Evolutionary conservation across 2,888 invertebrate genomes (phyloP), one percentile per base, ranked within the genome.

Genomic region (Lycocerus yunnanus): DNA sequence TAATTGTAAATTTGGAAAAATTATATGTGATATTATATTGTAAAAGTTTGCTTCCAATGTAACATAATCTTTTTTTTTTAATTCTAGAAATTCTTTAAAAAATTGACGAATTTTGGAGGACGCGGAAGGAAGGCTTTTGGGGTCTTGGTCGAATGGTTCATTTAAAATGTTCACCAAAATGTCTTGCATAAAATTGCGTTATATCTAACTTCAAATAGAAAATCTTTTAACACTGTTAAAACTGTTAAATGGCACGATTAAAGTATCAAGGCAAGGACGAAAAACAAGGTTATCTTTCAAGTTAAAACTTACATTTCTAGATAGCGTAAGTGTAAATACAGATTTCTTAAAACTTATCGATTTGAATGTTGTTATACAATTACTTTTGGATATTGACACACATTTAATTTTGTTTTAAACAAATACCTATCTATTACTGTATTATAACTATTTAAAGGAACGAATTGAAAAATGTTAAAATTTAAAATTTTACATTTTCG

Each of bases 231-330:
- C 61, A 18, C 13, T 18, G 61, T 20, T 8, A n/a, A 6, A 63
- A 63, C 20, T 63, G 61, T 63, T 15, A 63, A 16, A 63, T 63
- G 2, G 61, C 43, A 43, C 43, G n/a, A 43, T 43, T 43, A 43
- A 43, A 43, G n/a, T 43, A 43, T 63, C 18, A 63, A 63, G 20
- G 61, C 61, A 63, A 63, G 16, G 61, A n/a, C 61, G 20, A 63
- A 63, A 63, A 20, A 63, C 61, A 63, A 63, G 61, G 61, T 63
- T 63, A 63, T 63, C 61, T 20, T 63, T 4, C 6, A 63, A 63
- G 61, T 63, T 63, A n/a, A 63, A 63, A 63, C 61, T 63, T 63
- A 18, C 20, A 63, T 63, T 63, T 63, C n/a, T 63, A 63, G 61
- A 63, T 63, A 63, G 61, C 61, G 61, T 18, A 18, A 63, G 61